These are phyloP conservation scores for Typhlichthys eigenmanni DNA, from an alignment of 2,797 vertebrate genomes.

Conservation along the genomic window DNA sequence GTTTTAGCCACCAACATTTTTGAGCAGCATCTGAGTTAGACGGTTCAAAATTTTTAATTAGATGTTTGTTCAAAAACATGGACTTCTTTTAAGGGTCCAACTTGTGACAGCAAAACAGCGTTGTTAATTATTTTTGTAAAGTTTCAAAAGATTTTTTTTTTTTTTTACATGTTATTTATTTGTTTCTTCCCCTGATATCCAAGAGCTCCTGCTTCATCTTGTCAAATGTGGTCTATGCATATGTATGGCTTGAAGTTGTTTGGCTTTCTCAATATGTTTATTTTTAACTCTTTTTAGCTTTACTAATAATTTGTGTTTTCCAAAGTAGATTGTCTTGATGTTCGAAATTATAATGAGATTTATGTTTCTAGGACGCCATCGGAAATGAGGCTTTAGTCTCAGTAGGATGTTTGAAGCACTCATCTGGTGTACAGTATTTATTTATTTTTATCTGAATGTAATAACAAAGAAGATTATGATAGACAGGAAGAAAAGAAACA, in stretches of 20 bases:
- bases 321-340: constrained; percentile 79
- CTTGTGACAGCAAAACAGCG: constrained; percentile 55
- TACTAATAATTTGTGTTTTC: constrained; percentile 77
- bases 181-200: constrained; percentile 55
- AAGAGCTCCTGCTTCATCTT: constrained; percentile 47
- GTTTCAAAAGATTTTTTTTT: constrained; percentile 60
- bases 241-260: constrained; percentile 76
- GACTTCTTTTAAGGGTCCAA: constrained; percentile 40
- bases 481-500: constrained; percentile 65
- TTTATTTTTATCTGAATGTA: constrained; percentile 59
- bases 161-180: constrained; percentile 40
- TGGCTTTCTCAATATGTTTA: constrained; percentile 77
- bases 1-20: constrained; percentile 15
- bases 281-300: constrained; percentile 78
- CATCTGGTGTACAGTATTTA: constrained; percentile 50
- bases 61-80: constrained; percentile 47
- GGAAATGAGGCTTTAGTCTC: constrained; percentile 79
- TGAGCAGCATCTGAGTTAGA: constrained; percentile 17
- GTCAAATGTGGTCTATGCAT: constrained; percentile 69
- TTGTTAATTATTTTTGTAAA: constrained; percentile 62
- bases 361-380: constrained; percentile 83
- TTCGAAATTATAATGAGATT: constrained; percentile 83
- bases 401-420: constrained; percentile 74
- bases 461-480: constrained; percentile 74
- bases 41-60: constrained; percentile 47